Evolutionary conservation across 2,888 invertebrate genomes (phyloP).

Genomic region (Diadegma fenestrale): DNA sequence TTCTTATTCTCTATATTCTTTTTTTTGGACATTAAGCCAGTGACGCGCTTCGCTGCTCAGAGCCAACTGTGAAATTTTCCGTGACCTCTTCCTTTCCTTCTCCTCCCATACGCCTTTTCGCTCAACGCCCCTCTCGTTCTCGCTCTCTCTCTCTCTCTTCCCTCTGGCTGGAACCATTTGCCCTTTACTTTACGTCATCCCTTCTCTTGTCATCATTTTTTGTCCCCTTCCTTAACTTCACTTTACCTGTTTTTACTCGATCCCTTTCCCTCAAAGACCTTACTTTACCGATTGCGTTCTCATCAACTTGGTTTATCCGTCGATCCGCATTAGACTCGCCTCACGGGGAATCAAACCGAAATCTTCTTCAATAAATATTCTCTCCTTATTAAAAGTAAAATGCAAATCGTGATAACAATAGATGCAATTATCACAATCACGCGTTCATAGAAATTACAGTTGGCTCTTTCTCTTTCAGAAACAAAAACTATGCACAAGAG

Average conservation of each 20-base stretch:
- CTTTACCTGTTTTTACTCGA: conserved; percentile 77
- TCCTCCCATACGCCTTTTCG: neutral
- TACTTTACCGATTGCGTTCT: neutral
- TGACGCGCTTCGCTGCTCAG: conserved; percentile 74
- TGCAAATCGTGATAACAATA: neutral
- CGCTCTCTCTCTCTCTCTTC: neutral
- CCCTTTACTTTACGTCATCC: neutral
- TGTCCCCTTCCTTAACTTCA: conserved; percentile 79
- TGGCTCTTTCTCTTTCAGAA: neutral
- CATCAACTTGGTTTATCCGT: conserved; percentile 30
- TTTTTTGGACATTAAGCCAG: conserved; percentile 79
- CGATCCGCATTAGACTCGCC: conserved; percentile 31
- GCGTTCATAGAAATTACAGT: neutral
- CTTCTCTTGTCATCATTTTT: conserved; percentile 24
- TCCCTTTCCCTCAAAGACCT: conserved; percentile 14
- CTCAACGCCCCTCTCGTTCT: neutral
- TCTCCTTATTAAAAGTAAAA: neutral
- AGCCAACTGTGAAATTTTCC: conserved; percentile 72
- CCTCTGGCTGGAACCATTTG: conserved; percentile 48
- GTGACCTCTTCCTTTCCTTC: conserved; percentile 25
- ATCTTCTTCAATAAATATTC: neutral
- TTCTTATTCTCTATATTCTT: conserved; percentile 53
- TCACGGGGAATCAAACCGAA: neutral
- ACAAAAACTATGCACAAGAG: neutral
- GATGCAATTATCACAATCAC: neutral